Evolutionary conservation across 2,888 invertebrate species (phyloP).

Genomic region (Strigamia crassipes): DNA sequence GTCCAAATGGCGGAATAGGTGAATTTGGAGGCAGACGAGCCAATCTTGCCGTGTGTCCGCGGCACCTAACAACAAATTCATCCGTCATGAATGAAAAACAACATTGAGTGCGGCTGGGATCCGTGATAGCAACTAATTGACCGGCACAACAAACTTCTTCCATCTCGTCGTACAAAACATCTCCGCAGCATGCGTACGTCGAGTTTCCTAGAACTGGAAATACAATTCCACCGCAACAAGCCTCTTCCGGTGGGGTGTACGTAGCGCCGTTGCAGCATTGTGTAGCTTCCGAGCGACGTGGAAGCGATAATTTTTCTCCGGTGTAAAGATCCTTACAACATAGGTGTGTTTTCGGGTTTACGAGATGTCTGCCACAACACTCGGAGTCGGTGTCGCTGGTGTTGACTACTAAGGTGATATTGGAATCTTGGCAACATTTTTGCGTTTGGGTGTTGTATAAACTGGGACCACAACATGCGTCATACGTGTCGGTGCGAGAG

Average conservation of each 20-base stretch:
- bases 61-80: constrained; percentile 29
- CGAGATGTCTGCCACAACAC: constrained; percentile 33
- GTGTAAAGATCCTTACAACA: constrained; percentile 41
- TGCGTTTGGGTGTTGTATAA: constrained; percentile 31
- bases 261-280: constrained; percentile 29
- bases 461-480: constrained; percentile 13
- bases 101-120: constrained; percentile 38
- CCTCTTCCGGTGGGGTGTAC: constrained; percentile 43
- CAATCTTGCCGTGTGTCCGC: constrained; percentile 17
- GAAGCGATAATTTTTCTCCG: background rate
- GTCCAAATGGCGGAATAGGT: constrained; percentile 44
- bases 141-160: constrained; percentile 46
- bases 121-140: constrained; percentile 27
- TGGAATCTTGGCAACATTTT: constrained; percentile 23
- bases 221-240: constrained; percentile 44
- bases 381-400: constrained; percentile 8
- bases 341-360: constrained; percentile 2
- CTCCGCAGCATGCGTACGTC: constrained; percentile 44
- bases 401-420: constrained; percentile 37
- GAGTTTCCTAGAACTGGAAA: constrained; percentile 18
- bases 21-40: constrained; percentile 33
- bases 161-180: constrained; percentile 7
- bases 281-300: background rate
- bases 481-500: background rate
- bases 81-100: constrained; percentile 47